These are phyloP conservation scores for Hassar affinis DNA, from an alignment of 2,113 vertebrate genomes.

Conservation along the genomic window DNA sequence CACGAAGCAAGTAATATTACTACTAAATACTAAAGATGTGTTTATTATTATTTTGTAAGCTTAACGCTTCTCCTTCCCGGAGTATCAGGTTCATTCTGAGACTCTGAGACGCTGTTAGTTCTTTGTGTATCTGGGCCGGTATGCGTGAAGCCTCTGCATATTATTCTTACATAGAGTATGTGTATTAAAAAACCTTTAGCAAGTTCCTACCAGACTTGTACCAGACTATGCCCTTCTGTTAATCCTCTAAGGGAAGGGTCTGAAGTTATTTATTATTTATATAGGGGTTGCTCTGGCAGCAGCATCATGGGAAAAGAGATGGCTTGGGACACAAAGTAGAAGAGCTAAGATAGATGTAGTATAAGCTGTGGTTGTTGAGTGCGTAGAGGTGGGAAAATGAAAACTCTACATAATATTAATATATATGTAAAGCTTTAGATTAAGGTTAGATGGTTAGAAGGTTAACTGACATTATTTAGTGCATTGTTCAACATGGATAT, in stretches of 20 bases:
- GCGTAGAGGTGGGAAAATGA: too few species aligned
- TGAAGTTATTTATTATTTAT: slow-evolving; percentile 13
- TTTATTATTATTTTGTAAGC: neutral
- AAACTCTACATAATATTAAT: neutral
- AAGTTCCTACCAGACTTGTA: neutral
- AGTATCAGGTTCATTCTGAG: slow-evolving; percentile 27
- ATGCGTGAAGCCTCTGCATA: neutral
- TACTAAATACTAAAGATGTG: neutral
- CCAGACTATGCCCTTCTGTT: neutral
- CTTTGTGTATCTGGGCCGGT: neutral
- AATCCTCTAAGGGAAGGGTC: slow-evolving; percentile 3
- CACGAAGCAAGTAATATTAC: too few species aligned
- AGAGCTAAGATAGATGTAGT: neutral
- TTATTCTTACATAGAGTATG: neutral
- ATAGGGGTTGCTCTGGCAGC: neutral
- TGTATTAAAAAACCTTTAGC: neutral
- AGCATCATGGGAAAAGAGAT: neutral
- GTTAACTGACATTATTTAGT: neutral
- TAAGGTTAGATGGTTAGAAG: too few species aligned
- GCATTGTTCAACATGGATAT: neutral
- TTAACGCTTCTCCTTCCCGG: slow-evolving; percentile 40
- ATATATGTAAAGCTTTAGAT: neutral
- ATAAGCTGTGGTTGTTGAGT: neutral
- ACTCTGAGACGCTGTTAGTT: slow-evolving; percentile 1
- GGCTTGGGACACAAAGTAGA: neutral